Evolutionary conservation across 2,888 invertebrate species (phyloP).

Genomic region (Caenorhabditis sulstoni): DNA sequence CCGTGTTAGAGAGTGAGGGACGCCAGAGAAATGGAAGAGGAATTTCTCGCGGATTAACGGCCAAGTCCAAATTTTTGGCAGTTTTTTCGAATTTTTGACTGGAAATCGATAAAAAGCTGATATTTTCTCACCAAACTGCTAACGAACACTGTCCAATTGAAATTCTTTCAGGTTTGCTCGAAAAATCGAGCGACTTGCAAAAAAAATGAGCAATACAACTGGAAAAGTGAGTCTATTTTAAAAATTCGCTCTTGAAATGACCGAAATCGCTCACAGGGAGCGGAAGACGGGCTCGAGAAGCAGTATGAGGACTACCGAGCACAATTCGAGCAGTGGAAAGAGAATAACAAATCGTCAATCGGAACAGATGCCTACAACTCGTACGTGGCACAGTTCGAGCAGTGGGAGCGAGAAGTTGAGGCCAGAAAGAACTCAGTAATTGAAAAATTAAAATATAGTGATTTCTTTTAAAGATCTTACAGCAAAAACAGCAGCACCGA

Average conservation of each 20-base stretch:
- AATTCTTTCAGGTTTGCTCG: too few species aligned
- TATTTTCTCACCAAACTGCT: too few species aligned
- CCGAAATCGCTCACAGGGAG: constrained; percentile 7
- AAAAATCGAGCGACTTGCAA: too few species aligned
- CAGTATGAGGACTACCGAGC: constrained; percentile 78
- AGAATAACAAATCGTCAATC: constrained; percentile 75
- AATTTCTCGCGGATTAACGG: too few species aligned
- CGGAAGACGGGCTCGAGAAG: constrained; percentile 78
- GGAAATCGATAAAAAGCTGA: too few species aligned
- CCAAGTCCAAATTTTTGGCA: too few species aligned
- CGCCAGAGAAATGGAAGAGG: too few species aligned
- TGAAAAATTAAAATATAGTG: not conserved
- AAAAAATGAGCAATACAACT: constrained; percentile 1
- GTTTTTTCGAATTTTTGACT: too few species aligned
- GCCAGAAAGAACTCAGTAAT: constrained; percentile 67
- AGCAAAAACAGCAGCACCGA: constrained; percentile 3
- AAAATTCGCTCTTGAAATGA: not conserved
- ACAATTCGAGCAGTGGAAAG: constrained; percentile 79
- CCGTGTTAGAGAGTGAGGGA: too few species aligned
- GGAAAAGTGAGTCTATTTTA: constrained; percentile 18
- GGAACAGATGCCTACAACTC: constrained; percentile 77
- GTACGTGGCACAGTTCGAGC: constrained; percentile 78
- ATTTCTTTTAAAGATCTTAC: not conserved
- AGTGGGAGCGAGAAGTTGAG: constrained; percentile 79
- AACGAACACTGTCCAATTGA: too few species aligned